Conservation (phyloP, 1,140 invertebrate genomes). For the Schlechtendalia chinensis region DNA sequence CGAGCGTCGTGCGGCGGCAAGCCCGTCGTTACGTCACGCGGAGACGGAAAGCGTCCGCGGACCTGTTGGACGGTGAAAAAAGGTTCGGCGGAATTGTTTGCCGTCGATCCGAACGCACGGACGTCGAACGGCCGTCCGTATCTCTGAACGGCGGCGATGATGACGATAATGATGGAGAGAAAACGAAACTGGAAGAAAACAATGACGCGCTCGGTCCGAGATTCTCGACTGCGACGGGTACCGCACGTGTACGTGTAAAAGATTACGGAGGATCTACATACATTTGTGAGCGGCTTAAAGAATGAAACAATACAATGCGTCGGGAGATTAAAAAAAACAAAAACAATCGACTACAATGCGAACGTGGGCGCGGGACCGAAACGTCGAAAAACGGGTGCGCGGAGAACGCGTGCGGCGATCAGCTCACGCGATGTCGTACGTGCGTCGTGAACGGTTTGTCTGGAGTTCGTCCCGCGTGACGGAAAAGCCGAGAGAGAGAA, state of each 20-base stretch:
- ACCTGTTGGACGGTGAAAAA: background rate
- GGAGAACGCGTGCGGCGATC: background rate
- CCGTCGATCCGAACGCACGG: no score
- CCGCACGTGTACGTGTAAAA: background rate
- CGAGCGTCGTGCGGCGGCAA: background rate
- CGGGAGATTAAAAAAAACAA: background rate
- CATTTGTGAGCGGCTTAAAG: background rate
- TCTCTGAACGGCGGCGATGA: background rate
- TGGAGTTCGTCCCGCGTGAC: no score
- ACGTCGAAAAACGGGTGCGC: background rate
- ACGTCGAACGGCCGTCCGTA: background rate
- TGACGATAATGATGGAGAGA: background rate
- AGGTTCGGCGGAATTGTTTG: slow-evolving; percentile 22
- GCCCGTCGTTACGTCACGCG: background rate
- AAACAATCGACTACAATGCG: background rate
- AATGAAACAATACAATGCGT: slow-evolving; percentile 14
- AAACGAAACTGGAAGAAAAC: background rate
- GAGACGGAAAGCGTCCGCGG: background rate
- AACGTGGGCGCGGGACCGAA: background rate
- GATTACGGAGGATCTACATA: slow-evolving; percentile 19
- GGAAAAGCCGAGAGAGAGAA: no score
- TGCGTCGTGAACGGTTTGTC: background rate
- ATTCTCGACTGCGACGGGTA: no score
- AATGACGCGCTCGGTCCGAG: background rate
- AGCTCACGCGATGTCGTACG: background rate